Conservation (phyloP, 1,140 invertebrate genomes). For the Microplitis mediator region DNA sequence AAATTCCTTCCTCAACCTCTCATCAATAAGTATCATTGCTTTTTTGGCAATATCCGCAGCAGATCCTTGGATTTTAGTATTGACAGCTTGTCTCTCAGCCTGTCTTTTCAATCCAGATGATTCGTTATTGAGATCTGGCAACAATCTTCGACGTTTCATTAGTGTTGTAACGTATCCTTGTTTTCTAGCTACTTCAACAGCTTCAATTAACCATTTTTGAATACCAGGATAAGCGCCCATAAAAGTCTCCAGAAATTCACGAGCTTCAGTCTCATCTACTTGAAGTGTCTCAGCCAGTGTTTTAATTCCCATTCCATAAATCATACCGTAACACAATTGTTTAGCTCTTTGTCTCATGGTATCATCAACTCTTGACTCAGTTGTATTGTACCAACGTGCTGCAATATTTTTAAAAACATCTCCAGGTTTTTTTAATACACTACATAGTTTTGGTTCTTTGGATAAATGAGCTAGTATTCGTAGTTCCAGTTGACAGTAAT, state of each 20-base stretch:
- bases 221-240: constrained; percentile 81
- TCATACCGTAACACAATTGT: constrained; percentile 94
- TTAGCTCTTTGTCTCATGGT: constrained; percentile 85
- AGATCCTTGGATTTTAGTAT: constrained; percentile 94
- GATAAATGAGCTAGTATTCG: constrained; percentile 91
- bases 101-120: constrained; percentile 72
- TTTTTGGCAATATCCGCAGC: constrained; percentile 93
- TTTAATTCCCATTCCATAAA: constrained; percentile 95
- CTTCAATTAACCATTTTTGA: constrained; percentile 69
- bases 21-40: constrained; percentile 83
- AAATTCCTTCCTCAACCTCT: constrained; percentile 57
- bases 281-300: constrained; percentile 82
- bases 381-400: constrained; percentile 77
- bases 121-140: constrained; percentile 77
- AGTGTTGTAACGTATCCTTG: constrained; percentile 87
- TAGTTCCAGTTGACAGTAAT: constrained; percentile 96
- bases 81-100: constrained; percentile 94
- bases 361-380: constrained; percentile 70
- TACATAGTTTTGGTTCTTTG: constrained; percentile 73
- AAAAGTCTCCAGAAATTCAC: constrained; percentile 81
- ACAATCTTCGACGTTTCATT: constrained; percentile 75
- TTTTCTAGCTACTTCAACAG: constrained; percentile 72
- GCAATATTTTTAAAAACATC: constrained; percentile 92
- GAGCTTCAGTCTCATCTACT: constrained; percentile 81
- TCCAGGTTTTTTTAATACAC: constrained; percentile 73